A percentile compares a stretch with the other conserved stretches of the same genome.
phyloP scores from a whole-genome alignment of 1,140 invertebrate species.

The Lineus longissimus region DNA sequence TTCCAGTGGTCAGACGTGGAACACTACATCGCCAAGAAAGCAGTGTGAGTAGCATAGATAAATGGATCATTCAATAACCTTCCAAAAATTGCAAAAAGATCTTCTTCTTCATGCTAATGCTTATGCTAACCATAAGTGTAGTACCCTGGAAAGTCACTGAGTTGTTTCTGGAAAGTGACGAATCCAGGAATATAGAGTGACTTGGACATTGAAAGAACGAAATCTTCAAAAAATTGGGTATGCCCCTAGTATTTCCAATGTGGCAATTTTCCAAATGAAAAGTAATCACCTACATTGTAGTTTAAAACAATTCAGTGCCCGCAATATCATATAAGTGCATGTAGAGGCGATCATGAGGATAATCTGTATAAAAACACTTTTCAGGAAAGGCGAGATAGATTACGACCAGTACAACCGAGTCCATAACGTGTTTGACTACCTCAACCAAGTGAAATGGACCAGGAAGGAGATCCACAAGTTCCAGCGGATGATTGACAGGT shows the following conservation, averaged over 20 bases:
- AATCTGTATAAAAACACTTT: neutral
- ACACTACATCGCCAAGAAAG: neutral
- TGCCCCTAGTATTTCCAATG: too few relatives aligned
- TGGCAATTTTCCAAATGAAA: neutral
- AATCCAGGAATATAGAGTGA: too few relatives aligned
- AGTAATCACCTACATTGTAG: neutral
- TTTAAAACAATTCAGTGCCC: neutral
- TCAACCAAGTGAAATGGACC: neutral
- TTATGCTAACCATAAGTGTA: too few relatives aligned
- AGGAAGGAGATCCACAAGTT: conserved; percentile 6
- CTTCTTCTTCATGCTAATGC: too few relatives aligned
- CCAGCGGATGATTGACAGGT: neutral
- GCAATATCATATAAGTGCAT: neutral
- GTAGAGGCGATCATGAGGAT: neutral
- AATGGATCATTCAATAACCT: too few relatives aligned
- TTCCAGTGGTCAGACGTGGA: neutral
- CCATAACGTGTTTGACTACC: neutral
- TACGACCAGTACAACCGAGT: neutral
- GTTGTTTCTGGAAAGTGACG: too few relatives aligned
- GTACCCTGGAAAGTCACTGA: too few relatives aligned
- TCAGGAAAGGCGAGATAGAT: neutral
- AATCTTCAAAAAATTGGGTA: too few relatives aligned
- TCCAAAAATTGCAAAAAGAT: too few relatives aligned
- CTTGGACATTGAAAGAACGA: too few relatives aligned
- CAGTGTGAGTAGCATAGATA: neutral